Evolutionary conservation across 1,140 invertebrate species (phyloP).

Genomic region (Diprion similis): DNA sequence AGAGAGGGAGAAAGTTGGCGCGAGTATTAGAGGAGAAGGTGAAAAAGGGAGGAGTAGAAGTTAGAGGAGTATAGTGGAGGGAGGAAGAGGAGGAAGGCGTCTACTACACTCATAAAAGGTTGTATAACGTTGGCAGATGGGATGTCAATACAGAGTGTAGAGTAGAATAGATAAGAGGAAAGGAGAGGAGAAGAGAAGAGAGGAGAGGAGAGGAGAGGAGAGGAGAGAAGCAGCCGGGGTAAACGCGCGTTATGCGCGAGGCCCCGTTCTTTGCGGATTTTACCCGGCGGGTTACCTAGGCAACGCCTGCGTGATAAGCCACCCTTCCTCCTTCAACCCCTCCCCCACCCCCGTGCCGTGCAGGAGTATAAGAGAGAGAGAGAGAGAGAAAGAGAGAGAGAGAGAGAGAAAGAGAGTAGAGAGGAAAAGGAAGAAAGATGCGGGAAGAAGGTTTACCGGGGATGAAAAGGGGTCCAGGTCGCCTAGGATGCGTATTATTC

Average conservation of each 20-base stretch:
- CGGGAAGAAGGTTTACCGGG: background rate
- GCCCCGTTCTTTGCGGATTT: constrained; percentile 57
- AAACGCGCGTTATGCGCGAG: constrained; percentile 25
- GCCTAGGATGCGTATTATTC: constrained; percentile 63
- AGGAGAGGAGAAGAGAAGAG: constrained; percentile 27
- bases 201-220: constrained; percentile 23
- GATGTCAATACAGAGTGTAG: constrained; percentile 52
- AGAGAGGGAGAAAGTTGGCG: background rate
- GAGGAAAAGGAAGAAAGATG: background rate
- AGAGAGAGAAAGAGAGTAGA: constrained; percentile 3
- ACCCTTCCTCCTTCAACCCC: too few species aligned
- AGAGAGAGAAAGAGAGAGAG: constrained; percentile 26
- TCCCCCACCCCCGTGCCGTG: constrained; percentile 33
- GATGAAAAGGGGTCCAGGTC: constrained; percentile 27
- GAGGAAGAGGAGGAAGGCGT: constrained; percentile 22
- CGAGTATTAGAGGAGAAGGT: constrained; percentile 12
- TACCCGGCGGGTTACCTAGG: constrained; percentile 60
- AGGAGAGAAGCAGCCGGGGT: constrained; percentile 16
- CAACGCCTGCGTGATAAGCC: constrained; percentile 45
- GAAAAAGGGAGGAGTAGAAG: constrained; percentile 12
- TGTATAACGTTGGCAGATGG: constrained; percentile 48
- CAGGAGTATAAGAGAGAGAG: constrained; percentile 27
- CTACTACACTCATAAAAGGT: constrained; percentile 39
- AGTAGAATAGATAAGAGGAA: constrained; percentile 29
- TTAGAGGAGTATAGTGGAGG: constrained; percentile 17